These are phyloP conservation scores for Sphenopsis melanotis DNA, from an alignment of 2,797 vertebrate species.

Conservation along the genomic window DNA sequence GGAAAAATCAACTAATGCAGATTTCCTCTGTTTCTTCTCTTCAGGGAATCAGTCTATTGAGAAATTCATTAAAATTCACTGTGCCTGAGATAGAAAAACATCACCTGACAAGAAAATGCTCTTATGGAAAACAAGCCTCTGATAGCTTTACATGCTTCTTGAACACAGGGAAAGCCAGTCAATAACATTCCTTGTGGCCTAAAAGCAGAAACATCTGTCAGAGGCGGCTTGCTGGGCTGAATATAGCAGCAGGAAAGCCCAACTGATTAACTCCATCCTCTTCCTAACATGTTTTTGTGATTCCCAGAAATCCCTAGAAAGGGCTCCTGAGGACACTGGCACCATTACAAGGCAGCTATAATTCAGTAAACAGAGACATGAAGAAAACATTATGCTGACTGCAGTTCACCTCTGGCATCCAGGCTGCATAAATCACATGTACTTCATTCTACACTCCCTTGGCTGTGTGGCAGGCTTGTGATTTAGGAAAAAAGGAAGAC, in stretches of 20 bases:
- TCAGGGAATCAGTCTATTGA: neutral
- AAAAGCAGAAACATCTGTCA: constrained; percentile 64
- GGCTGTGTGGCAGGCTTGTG: neutral
- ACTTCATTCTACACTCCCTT: neutral
- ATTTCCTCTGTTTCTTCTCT: neutral
- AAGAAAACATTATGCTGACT: constrained; percentile 18
- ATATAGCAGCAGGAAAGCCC: constrained; percentile 63
- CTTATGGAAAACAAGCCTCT: neutral
- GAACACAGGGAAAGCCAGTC: constrained; percentile 20
- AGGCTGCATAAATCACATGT: neutral
- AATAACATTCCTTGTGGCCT: constrained; percentile 33
- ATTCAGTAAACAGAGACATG: constrained; percentile 43
- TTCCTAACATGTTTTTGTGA: constrained; percentile 42
- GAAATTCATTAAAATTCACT: neutral
- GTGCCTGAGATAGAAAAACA: neutral
- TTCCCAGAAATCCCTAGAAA: constrained; percentile 60
- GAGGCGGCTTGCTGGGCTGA: constrained; percentile 45
- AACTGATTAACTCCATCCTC: constrained; percentile 64
- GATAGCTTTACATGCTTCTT: constrained; percentile 9
- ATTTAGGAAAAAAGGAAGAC: neutral
- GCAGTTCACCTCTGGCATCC: constrained; percentile 7
- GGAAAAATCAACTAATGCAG: neutral
- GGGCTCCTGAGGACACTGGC: constrained; percentile 53
- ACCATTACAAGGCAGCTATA: constrained; percentile 23
- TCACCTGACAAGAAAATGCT: constrained; percentile 14